Percentiles rank a stretch among this genome's conserved stretches.
Evolutionary conservation across 2,113 vertebrate species (phyloP).

Genomic region (Dasyprocta punctata): DNA sequence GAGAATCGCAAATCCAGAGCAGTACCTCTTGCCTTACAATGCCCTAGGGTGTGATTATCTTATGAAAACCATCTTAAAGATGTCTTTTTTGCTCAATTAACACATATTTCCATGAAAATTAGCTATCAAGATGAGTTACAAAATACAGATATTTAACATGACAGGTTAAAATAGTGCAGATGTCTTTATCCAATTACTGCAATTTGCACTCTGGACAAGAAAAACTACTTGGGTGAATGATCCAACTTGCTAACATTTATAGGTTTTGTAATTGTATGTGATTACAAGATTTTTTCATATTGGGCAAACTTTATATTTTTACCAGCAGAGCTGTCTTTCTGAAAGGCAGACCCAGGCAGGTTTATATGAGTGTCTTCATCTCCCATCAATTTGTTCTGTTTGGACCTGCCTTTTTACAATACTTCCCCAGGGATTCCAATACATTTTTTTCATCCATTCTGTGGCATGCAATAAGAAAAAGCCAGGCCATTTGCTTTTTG

Average conservation of each 20-base stretch:
- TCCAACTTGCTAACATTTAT: constrained; percentile 80
- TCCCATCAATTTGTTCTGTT: constrained; percentile 59
- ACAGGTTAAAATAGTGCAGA: constrained; percentile 84
- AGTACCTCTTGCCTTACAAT: constrained; percentile 77
- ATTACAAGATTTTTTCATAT: constrained; percentile 73
- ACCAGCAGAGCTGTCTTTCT: constrained; percentile 52
- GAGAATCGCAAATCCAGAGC: constrained; percentile 80
- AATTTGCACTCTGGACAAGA: constrained; percentile 83
- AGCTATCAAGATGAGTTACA: constrained; percentile 83
- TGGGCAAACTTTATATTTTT: constrained; percentile 65
- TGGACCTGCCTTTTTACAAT: constrained; percentile 67
- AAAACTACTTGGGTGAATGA: constrained; percentile 80
- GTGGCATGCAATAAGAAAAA: constrained; percentile 36
- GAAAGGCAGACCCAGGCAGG: constrained; percentile 58
- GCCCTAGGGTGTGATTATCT: constrained; percentile 80
- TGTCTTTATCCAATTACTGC: constrained; percentile 82
- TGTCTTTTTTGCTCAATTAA: constrained; percentile 86
- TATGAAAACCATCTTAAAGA: constrained; percentile 85
- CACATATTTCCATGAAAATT: constrained; percentile 84
- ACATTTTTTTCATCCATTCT: constrained; percentile 25
- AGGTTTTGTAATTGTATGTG: constrained; percentile 70
- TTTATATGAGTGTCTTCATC: constrained; percentile 47
- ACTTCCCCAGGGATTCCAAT: constrained; percentile 62
- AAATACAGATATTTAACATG: constrained; percentile 83
- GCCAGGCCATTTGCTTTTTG: constrained; percentile 65